phyloP scores from a whole-genome alignment of 1,140 invertebrate genomes.

The Pseudomyrmex dendroicus region DNA sequence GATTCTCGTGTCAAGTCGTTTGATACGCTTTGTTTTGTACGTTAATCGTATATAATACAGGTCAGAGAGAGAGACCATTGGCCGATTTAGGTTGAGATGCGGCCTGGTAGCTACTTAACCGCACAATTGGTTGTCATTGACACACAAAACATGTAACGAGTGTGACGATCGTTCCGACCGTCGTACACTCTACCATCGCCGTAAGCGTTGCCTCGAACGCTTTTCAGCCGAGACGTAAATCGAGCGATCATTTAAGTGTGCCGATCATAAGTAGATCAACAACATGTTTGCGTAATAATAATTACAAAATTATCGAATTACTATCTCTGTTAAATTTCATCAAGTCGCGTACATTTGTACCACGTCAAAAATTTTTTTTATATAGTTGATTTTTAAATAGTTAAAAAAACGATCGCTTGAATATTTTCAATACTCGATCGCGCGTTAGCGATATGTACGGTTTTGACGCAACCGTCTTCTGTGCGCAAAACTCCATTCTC shows the following conservation, averaged over 20 bases:
- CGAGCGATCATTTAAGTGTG: conserved; percentile 2
- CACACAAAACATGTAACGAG: conserved; percentile 77
- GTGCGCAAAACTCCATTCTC: conserved; percentile 27
- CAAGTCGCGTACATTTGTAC: no score
- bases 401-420: no score
- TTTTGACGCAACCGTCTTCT: neutral
- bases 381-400: no score
- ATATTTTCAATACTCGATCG: no score
- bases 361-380: neutral
- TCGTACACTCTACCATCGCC: conserved; percentile 4
- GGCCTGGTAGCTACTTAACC: conserved; percentile 77
- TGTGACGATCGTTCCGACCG: conserved; percentile 57
- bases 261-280: conserved; percentile 30
- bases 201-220: neutral
- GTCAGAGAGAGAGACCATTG: conserved; percentile 73
- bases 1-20: conserved; percentile 60
- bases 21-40: conserved; percentile 73
- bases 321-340: neutral
- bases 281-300: conserved; percentile 26
- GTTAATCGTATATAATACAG: conserved; percentile 76
- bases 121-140: conserved; percentile 83
- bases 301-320: conserved; percentile 5
- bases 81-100: conserved; percentile 79
- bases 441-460: no score
- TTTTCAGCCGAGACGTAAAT: neutral